phyloP scores from a whole-genome alignment of 2,113 vertebrate species.

The Melanerpes aurifrons region DNA sequence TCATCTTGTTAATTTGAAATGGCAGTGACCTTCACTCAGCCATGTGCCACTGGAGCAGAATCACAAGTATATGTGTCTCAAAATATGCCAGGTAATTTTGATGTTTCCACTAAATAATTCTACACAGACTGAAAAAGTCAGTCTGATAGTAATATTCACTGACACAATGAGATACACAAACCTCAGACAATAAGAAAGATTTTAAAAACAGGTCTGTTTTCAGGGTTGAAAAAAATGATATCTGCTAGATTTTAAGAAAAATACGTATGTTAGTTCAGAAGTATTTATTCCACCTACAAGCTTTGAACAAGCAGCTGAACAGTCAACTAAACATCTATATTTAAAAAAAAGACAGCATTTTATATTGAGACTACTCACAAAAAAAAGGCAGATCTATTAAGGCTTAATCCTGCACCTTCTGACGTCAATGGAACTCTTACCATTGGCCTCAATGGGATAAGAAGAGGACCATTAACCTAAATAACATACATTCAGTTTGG shows the following conservation, averaged over 20 bases:
- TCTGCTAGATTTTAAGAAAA: conserved; percentile 52
- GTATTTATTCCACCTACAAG: background rate
- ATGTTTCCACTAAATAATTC: background rate
- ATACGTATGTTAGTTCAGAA: conserved; percentile 1
- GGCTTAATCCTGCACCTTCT: conserved; percentile 43
- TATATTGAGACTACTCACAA: background rate
- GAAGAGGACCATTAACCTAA: conserved; percentile 48
- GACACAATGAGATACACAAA: background rate
- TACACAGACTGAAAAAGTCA: background rate
- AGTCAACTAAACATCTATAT: background rate
- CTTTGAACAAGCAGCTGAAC: background rate
- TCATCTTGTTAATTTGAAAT: background rate
- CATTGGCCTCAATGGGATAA: background rate
- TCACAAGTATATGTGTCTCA: background rate
- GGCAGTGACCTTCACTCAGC: background rate
- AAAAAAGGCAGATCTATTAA: conserved; percentile 48
- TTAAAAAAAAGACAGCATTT: background rate
- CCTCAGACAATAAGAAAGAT: background rate
- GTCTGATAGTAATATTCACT: background rate
- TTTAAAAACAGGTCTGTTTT: conserved; percentile 38
- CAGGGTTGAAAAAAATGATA: background rate
- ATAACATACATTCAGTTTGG: background rate
- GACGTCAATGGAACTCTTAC: conserved; percentile 56
- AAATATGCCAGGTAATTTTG: background rate
- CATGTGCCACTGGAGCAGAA: rapidly evolving